Conservation (phyloP, 2,113 vertebrate species). For the Austrofundulus limnaeus region DNA sequence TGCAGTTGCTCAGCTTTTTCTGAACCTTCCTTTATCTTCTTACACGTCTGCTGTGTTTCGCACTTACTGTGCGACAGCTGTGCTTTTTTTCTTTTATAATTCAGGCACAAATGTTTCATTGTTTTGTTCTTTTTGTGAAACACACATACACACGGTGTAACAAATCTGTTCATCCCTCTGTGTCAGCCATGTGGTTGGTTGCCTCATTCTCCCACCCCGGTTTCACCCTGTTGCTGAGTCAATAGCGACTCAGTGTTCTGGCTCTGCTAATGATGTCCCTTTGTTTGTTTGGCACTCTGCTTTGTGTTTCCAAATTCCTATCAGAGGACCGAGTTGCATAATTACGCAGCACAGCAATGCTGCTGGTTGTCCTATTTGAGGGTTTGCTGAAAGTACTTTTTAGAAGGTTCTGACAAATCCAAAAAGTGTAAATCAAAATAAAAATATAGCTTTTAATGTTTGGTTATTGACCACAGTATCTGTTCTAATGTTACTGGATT, state of each 20-base stretch:
- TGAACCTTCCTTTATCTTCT: too few relatives aligned
- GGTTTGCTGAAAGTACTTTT: slow-evolving; percentile 14
- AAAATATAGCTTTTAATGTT: neutral
- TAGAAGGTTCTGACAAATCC: slow-evolving; percentile 15
- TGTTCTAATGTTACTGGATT: neutral
- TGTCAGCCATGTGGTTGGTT: slow-evolving; percentile 33
- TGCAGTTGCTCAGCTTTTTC: slow-evolving; percentile 1
- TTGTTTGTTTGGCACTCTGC: slow-evolving; percentile 50
- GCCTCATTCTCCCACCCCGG: slow-evolving; percentile 44
- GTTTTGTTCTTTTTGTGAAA: neutral
- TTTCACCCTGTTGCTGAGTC: slow-evolving; percentile 55
- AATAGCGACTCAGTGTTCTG: slow-evolving; percentile 50
- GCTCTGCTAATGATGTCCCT: slow-evolving; percentile 64
- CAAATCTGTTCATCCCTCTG: neutral
- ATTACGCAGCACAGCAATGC: slow-evolving; percentile 24
- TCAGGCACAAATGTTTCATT: neutral
- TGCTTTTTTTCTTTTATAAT: slow-evolving; percentile 23
- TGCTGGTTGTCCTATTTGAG: slow-evolving; percentile 5
- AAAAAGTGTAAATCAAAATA: neutral
- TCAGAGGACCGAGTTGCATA: slow-evolving; percentile 47
- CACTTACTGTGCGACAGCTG: neutral
- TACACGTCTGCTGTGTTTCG: neutral
- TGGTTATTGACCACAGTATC: neutral
- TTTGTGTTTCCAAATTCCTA: slow-evolving; percentile 63
- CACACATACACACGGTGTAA: neutral